Base-by-base conservation (phyloP, 2,797 vertebrate species). In the Psittacula echo region DNA sequence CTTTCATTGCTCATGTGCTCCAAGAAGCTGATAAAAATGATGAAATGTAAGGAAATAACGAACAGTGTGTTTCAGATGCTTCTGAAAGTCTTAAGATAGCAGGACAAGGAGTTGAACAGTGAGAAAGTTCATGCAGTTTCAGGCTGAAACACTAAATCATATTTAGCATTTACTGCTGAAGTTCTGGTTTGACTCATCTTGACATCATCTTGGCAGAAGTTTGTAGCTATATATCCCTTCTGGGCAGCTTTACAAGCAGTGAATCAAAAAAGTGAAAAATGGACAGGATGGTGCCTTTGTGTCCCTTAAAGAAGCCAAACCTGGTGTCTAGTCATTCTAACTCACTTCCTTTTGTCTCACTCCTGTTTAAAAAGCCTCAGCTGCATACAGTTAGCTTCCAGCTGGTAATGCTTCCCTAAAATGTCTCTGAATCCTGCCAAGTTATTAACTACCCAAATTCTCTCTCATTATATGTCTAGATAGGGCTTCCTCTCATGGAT, bases 1-100 rank as follows among this genome's bases (percentile, higher is more conserved):
- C 95, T 9, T 97, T 96, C 39, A n/a, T 99, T 92, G 75, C 93
- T 48, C 77, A 53, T 4, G 87, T 95, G 71, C 95, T 99, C 39
- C 67, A 92, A 67, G 94, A 97, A 74, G 81, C 93, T 2, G 77
- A 97, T 34, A 76, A 78, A 88, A 65, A 84, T 8, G 44, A 87
- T 47, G 67, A 94, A 50, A 87, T 6, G 98, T 98, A 97, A 98
- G 97, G 64, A 94, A 87, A 93, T 62, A 90, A 37, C 56, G 42
- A 82, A 58, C 5, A 14, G 29, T 4, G 14, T 16, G 27, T 92
- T 89, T 70, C 44, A 54, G 32, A 81, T 84, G 32, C 64, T 89
- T 95, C 81, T 95, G 78, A 87, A 93, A 65, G 30, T 47, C 47
- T 85, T 83, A 74, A 71, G 56, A 2, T 97, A 80, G 96, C 94